Conservation (phyloP, 2,797 vertebrate species). For the Phrynocephalus guinanensis region DNA sequence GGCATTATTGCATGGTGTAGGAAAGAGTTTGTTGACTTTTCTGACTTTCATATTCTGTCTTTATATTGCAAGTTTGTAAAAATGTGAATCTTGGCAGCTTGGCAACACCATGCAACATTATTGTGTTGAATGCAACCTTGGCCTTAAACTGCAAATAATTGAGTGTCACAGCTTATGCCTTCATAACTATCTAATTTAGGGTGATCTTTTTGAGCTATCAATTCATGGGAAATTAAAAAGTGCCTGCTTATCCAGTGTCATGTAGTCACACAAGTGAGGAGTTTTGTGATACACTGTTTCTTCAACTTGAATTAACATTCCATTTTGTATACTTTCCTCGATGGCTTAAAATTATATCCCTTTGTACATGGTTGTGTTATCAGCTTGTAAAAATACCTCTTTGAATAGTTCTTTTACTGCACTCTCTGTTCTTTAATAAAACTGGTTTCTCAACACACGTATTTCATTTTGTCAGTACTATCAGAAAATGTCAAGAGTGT, state of each 20-base stretch:
- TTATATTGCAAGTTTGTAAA: slow-evolving; percentile 17
- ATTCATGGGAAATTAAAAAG: not conserved
- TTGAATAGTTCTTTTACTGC: slow-evolving; percentile 41
- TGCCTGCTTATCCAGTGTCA: not conserved
- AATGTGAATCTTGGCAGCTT: slow-evolving; percentile 1
- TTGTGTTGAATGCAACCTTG: slow-evolving; percentile 12
- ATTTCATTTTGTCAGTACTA: slow-evolving; percentile 55
- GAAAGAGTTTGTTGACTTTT: not conserved
- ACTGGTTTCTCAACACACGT: slow-evolving; percentile 17
- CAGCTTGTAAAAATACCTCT: slow-evolving; percentile 17
- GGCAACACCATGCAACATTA: not conserved
- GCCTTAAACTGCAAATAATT: slow-evolving; percentile 57
- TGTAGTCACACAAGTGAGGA: not conserved
- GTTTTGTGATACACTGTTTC: slow-evolving; percentile 57
- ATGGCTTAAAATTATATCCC: slow-evolving; percentile 44
- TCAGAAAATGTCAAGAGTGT: slow-evolving; percentile 35
- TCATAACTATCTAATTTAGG: slow-evolving; percentile 5
- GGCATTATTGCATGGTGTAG: not conserved
- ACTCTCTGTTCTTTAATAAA: slow-evolving; percentile 46
- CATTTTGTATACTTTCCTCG: slow-evolving; percentile 44
- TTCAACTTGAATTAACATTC: slow-evolving; percentile 34
- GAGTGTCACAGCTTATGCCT: not conserved
- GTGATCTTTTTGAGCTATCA: not conserved
- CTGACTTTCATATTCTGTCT: slow-evolving; percentile 12
- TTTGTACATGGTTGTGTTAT: slow-evolving; percentile 46